Base-by-base conservation (phyloP, 2,888 invertebrate genomes). In the Folsomia candida region DNA sequence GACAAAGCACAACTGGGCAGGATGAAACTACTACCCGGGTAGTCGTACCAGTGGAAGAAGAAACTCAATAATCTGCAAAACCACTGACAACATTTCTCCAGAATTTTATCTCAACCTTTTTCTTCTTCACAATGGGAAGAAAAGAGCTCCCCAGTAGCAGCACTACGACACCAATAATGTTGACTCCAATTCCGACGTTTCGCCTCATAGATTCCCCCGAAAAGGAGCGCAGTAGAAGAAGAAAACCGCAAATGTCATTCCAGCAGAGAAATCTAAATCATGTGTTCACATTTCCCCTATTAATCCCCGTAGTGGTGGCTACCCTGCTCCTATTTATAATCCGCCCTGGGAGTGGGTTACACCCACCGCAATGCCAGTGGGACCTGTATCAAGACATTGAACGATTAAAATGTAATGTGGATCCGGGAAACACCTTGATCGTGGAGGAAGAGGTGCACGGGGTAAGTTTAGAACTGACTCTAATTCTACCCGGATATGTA, bases 321-420 rank as follows among this genome's bases (percentile, higher is more conserved):
- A 37, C 51, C 51, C 22, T 64, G 24, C 47, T 64, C 9, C 51
- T 64, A 3, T 4, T 64, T 3, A 62, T 75, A 66, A 70, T 76
- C 62, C 72, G 74, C 62, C 70, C 76, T 65, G 75, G 74, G 57
- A 71, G 68, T 63, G 77, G 74, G 29, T 72, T 76, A 26, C 79
- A 78, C 70, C 78, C 78, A 59, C 78, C 79, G 2, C 77, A 78
- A 66, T 79, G 79, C 70, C 74, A 77, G 67, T 79, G 79, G 79
- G 76, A 75, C 60, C 54, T 79, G 0, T 76, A 78, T 67, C 76
- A 78, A 68, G 76, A 77, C 64, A 76, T 77, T 58, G 77, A 77
- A 67, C 72, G 79, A 47, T 73, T 79, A 69, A 77, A 75, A 63
- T 79, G 79, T 67, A 61, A 72, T 51, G 78, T 78, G 0, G 77